phyloP scores from a whole-genome alignment of 2,797 vertebrate genomes.

The Momotus momota region DNA sequence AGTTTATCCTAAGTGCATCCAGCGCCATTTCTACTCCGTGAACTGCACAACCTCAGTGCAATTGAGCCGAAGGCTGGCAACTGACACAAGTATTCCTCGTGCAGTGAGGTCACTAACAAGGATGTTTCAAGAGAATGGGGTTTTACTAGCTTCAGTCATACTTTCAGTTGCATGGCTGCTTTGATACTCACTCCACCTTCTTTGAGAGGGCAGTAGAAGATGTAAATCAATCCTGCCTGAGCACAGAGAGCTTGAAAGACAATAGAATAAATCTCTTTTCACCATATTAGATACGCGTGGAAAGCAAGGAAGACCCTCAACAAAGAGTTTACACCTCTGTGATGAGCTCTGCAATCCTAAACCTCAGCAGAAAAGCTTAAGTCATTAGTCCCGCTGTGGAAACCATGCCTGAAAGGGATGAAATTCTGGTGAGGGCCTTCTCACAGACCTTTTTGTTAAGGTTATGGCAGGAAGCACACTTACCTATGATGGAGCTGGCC shows the following conservation, averaged over 20 bases:
- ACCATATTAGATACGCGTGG: not conserved
- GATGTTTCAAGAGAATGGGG: not conserved
- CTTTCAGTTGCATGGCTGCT: not conserved
- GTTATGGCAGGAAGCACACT: not conserved
- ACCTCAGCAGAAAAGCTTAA: not conserved
- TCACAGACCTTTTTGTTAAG: not conserved
- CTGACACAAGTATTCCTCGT: not conserved
- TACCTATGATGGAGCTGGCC: not conserved
- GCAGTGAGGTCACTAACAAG: not conserved
- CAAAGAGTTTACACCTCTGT: not conserved
- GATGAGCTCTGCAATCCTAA: not conserved
- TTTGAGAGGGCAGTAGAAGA: not conserved
- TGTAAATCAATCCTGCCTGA: not conserved
- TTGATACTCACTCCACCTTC: not conserved
- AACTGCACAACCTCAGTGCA: conserved; percentile 18
- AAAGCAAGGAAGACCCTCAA: not conserved
- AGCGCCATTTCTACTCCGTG: conserved; percentile 55
- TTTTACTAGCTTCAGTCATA: not conserved
- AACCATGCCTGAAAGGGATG: not conserved
- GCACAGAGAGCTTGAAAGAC: not conserved
- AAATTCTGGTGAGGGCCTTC: not conserved
- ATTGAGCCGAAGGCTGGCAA: not conserved
- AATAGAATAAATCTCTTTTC: not conserved
- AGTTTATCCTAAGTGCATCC: conserved; percentile 68
- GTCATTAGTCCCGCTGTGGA: not conserved